Evolutionary conservation across 2,888 invertebrate species (phyloP), one percentile per base, ranked within the genome.

Genomic region (Dryocosmus kuriphilus): DNA sequence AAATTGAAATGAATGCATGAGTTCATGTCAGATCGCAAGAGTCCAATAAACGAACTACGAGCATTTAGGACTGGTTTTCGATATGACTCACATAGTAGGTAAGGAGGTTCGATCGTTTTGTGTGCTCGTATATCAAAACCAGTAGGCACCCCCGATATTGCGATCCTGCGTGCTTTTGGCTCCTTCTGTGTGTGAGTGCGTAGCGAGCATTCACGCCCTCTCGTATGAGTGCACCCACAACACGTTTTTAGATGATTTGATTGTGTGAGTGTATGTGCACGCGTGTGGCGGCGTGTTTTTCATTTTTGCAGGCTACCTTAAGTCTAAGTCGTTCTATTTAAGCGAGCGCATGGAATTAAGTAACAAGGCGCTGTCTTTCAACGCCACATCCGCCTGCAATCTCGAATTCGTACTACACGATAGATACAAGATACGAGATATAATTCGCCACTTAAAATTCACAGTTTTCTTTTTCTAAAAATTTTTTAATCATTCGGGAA

Each of bases 91-190:
- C 86, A 86, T 86, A 86, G 86, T 86, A 86, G 86, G 88, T 87
- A 86, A 87, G 86, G 81, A 83, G 84, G 82, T 84, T 85, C 85
- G 85, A 86, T 85, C 83, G 89, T 88, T 88, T 86, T 83, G 89
- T 88, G 90, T 85, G 89, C 90, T 90, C 90, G 89, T 90, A 90
- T 90, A 90, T 90, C 90, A 90, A 90, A 90, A 90, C 90, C 90
- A 90, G 90, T 90, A 90, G 90, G 89, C 90, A 89, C 89, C 90
- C 90, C 89, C 90, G 89, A 89, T 87, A 86, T 89, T 85, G 88
- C 88, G 86, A 86, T 86, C 85, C 82, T 76, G 71, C 27, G 60
- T 67, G 35, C 51, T 76, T 76, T 61, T 74, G 41, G 75, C 77
- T 41, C 63, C 35, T 27, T 22, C 19, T 61, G 74, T 77, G 74